A percentile compares a stretch with the other conserved stretches of the same genome.
phyloP scores from a whole-genome alignment of 2,888 invertebrate species.

The Ceriagrion tenellum region DNA sequence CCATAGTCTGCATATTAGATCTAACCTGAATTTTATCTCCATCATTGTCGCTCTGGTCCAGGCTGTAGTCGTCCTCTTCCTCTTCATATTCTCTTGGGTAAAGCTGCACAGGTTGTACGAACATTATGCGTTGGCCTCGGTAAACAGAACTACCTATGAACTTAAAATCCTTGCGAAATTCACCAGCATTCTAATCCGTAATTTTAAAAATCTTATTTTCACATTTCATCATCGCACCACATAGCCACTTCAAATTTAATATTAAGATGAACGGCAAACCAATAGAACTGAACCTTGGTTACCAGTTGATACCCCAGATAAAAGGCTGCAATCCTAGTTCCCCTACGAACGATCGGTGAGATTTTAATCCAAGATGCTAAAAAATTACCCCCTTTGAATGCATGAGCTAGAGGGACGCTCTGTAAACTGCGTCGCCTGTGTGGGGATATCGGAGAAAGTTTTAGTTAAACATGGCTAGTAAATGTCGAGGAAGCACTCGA shows the following conservation, averaged over 20 bases:
- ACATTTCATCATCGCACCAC: not conserved
- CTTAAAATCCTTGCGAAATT: not conserved
- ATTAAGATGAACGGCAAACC: not conserved
- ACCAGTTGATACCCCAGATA: too few species aligned
- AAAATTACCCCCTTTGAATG: too few species aligned
- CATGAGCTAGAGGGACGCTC: not conserved
- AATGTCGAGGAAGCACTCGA: not conserved
- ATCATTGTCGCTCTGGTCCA: slow-evolving; percentile 51
- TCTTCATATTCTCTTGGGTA: slow-evolving; percentile 47
- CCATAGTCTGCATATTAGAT: too few species aligned
- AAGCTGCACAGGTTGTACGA: slow-evolving; percentile 35
- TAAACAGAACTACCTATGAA: not conserved
- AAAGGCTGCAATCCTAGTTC: too few species aligned
- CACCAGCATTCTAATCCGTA: not conserved
- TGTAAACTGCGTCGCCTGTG: not conserved
- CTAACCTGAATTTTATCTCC: slow-evolving; percentile 65
- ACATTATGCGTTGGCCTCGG: not conserved
- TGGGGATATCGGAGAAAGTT: not conserved
- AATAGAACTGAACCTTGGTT: not conserved
- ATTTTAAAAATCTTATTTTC: not conserved
- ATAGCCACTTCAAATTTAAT: not conserved
- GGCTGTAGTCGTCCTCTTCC: slow-evolving; percentile 26
- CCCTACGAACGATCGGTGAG: too few species aligned
- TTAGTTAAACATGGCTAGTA: not conserved
- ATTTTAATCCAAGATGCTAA: not conserved